Evolutionary conservation across 2,797 vertebrate species (phyloP), one percentile per base, ranked within the genome.

Genomic region (Poeciliopsis paucimaculata): DNA sequence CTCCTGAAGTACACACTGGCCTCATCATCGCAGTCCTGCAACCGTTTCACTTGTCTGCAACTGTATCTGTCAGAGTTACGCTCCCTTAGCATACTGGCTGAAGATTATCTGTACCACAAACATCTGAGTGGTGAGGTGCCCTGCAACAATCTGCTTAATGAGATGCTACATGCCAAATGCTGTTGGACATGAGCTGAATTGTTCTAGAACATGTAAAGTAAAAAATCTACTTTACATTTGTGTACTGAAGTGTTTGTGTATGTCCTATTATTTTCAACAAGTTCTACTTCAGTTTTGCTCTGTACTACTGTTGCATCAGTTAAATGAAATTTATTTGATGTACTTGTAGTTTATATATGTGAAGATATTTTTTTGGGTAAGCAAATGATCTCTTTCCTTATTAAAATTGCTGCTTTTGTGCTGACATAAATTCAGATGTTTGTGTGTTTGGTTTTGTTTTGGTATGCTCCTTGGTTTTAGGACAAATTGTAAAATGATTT

Each of bases 101-200:
- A 98, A 91, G 97, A 98, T 66, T 98, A 98, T 92, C 96, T 99
- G 77, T 96, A 96, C 93, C 95, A 96, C 93, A 97, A 96, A 86
- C 96, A 99, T 92, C 95, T 98, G 87, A 96, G 95, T 4, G 96
- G 96, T 1, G 97, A 98, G 85, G 95, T 98, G 84, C 97, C 97
- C 34, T 96, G 96, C 87, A 98, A 98, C 96, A 99, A 96, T 94
- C 95, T 99, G 85, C 97, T 99, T 86, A 96, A 96, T 0, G 98
- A 99, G 94, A 98, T 99, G 98, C 96, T 99, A 46, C 97, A 98
- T 0, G 97, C 97, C 90, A 99, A 97, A 91, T 91, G 93, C 93
- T 95, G 95, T 90, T 97, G 94, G 41, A 9, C 82, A 9, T 87
- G 72, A 91, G 64, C 36, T 23, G 20, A 68, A 23, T n/a, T 45